Percentiles rank a stretch among this genome's conserved stretches.
These are phyloP conservation scores for Glareola pratincola DNA, from an alignment of 2,113 vertebrate genomes.

Conservation along the genomic window DNA sequence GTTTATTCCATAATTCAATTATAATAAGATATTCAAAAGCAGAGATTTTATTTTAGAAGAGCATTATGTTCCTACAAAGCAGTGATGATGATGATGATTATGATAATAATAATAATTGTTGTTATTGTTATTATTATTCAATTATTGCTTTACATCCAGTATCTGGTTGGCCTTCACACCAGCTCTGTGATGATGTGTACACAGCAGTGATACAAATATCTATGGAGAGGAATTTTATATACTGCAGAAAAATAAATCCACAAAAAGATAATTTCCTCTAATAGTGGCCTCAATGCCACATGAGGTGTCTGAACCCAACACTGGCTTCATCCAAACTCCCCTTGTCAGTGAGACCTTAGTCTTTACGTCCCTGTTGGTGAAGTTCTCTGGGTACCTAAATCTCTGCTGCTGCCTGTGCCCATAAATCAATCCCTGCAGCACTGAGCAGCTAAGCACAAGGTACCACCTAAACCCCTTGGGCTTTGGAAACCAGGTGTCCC, in stretches of 20 bases:
- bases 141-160: neutral
- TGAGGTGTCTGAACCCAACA: neutral
- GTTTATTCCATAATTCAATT: neutral
- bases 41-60: neutral
- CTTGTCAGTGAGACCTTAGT: rapidly evolving
- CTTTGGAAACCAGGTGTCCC: neutral
- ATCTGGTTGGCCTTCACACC: neutral
- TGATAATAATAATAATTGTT: neutral
- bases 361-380: rapidly evolving
- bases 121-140: neutral
- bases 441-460: neutral
- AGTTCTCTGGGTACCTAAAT: neutral
- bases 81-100: neutral
- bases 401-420: neutral
- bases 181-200: neutral
- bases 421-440: neutral
- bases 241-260: neutral
- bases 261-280: neutral
- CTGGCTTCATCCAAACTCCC: neutral
- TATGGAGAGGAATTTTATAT: neutral
- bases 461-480: neutral
- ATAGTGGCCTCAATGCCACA: neutral
- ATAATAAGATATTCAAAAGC: neutral
- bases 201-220: neutral
- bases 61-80: neutral